Evolutionary conservation across 2,797 vertebrate genomes (phyloP), one percentile per base, ranked within the genome.

Genomic region (Diplodus puntazzo): DNA sequence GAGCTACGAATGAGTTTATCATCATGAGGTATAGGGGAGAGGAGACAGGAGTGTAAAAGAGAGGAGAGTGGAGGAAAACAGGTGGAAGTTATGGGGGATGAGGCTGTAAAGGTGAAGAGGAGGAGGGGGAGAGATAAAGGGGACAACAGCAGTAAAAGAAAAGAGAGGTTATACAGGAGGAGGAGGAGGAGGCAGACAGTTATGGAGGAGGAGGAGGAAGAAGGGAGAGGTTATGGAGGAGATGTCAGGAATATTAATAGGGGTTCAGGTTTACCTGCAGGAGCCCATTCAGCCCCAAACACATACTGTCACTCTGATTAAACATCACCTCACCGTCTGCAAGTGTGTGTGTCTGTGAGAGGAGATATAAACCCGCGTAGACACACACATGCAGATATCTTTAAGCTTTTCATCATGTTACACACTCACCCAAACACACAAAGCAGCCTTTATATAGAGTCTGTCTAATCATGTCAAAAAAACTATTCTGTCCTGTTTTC

Each of bases 201-300:
- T 79, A 77, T 80, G 78, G 70, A 77, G 72, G 78, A 34, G 34
- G 34, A 34, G 34, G 68, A 75, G 61, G 73, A 80, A 72, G 77
- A 77, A 72, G 64, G 71, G 86, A 82, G 90, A 88, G 60, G 79
- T 89, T 90, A 92, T 87, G 79, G 84, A 92, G 82, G 84, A 92
- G 84, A 85, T 94, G 93, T 94, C 93, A 92, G 92, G 91, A 94
- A 94, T 94, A 95, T 94, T 94, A 95, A 95, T 95, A 90, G 80
- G 84, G 46, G 63, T 87, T 90, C 89, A 80, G 79, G 83, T 94
- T 92, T 95, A 95, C 94, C 91, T 94, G 92, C 92, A 94, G 93
- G 87, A 93, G 83, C 88, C 87, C 85, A 90, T 94, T 94, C 90
- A 93, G 91, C 81, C 80, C 87, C 80, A 95, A 93, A 94, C 92